Conservation (phyloP, 2,113 vertebrate species). For the Ginglymostoma cirratum region DNA sequence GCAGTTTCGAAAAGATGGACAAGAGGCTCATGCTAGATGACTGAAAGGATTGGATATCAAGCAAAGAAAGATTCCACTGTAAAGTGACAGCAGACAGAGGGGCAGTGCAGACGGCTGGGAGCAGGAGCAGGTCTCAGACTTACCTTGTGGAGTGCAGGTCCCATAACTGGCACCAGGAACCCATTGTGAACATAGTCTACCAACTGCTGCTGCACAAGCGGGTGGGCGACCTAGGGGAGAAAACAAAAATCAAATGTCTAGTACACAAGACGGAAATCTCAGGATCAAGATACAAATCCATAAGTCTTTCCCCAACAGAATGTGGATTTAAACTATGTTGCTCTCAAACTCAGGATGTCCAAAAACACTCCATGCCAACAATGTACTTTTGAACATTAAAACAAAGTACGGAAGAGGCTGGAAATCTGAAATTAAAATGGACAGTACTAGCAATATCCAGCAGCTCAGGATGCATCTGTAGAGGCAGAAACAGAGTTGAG, state of each 20-base stretch:
- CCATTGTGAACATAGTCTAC: constrained; percentile 92
- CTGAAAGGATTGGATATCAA: not conserved
- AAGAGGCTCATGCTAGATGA: not conserved
- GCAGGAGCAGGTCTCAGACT: not conserved
- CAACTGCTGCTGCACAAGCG: constrained; percentile 81
- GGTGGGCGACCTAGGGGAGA: constrained; percentile 69
- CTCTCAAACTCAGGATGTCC: not conserved
- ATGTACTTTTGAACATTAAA: too few relatives aligned
- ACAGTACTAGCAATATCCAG: not conserved
- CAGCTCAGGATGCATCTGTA: too few relatives aligned
- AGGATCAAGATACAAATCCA: not conserved
- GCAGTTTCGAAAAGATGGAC: not conserved
- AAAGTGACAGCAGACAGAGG: not conserved
- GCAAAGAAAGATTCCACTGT: too few relatives aligned
- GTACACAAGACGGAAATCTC: not conserved
- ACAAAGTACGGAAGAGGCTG: too few relatives aligned
- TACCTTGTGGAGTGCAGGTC: constrained; percentile 91
- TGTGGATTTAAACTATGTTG: not conserved
- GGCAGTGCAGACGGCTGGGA: not conserved
- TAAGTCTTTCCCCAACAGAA: not conserved
- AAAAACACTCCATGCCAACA: not conserved
- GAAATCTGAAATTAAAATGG: too few relatives aligned
- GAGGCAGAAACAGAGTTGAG: too few relatives aligned
- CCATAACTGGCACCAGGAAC: constrained; percentile 90
- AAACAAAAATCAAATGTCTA: not conserved